Percentiles rank a stretch among this genome's conserved stretches.
Conservation (phyloP, 2,888 invertebrate genomes). For the Agonum fuliginosum region DNA sequence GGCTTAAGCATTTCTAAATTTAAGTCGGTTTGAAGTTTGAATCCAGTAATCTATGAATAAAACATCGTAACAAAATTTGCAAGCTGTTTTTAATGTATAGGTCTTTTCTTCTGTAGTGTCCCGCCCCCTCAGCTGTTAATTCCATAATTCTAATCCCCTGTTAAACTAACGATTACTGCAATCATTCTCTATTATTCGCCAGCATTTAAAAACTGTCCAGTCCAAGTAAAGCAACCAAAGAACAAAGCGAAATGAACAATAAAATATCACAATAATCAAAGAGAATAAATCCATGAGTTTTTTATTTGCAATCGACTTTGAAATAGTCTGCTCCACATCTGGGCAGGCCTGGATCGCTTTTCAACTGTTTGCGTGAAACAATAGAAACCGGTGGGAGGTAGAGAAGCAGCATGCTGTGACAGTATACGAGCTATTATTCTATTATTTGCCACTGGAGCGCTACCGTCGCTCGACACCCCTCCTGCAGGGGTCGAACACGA, state of each 20-base stretch:
- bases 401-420: conserved; percentile 58
- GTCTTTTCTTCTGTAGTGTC: no score
- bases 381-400: conserved; percentile 63
- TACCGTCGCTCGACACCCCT: not conserved
- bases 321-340: conserved; percentile 30
- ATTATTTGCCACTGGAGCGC: not conserved
- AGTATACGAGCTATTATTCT: conserved; percentile 60
- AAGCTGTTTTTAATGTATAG: no score
- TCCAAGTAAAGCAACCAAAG: conserved; percentile 13
- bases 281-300: conserved; percentile 60
- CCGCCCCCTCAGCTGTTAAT: conserved; percentile 11
- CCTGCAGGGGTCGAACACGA: not conserved
- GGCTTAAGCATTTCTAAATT: no score
- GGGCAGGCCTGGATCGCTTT: conserved; percentile 55
- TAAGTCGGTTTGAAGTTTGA: no score
- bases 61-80: no score
- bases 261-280: conserved; percentile 63
- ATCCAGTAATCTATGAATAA: not conserved
- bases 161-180: conserved; percentile 11
- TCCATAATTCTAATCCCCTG: not conserved
- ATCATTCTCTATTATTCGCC: conserved; percentile 2
- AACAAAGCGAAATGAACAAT: conserved; percentile 59
- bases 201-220: conserved; percentile 24
- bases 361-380: conserved; percentile 60
- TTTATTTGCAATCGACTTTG: conserved; percentile 53